phyloP scores from a whole-genome alignment of 2,113 vertebrate genomes.

The Indicator indicator region DNA sequence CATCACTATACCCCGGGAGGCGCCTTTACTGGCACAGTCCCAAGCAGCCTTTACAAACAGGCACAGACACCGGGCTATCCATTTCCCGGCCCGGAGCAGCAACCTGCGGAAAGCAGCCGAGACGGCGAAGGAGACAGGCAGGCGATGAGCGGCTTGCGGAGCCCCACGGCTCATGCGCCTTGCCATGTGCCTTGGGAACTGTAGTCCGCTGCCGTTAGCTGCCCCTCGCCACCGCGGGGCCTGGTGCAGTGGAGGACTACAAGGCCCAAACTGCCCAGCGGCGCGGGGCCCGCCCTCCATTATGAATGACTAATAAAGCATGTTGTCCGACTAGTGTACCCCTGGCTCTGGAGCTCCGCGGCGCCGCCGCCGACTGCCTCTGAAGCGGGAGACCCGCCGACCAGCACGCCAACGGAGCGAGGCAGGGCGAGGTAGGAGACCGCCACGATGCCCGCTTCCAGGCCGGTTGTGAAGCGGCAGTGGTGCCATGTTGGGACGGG shows the following conservation, averaged over 20 bases:
- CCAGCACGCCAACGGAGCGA: background rate
- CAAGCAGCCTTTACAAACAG: background rate
- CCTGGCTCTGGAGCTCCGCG: background rate
- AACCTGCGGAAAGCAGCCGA: background rate
- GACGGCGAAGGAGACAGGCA: rapidly evolving
- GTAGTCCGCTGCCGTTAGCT: background rate
- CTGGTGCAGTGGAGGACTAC: background rate
- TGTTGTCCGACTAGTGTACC: conserved; percentile 11
- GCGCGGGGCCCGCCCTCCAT: background rate
- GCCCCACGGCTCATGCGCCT: background rate
- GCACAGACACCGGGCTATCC: rapidly evolving
- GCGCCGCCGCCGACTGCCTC: background rate
- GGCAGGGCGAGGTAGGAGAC: background rate
- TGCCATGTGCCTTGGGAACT: background rate
- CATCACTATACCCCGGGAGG: rapidly evolving
- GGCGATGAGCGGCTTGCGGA: too few relatives aligned
- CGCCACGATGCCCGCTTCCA: background rate
- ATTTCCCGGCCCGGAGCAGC: rapidly evolving
- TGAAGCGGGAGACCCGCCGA: background rate
- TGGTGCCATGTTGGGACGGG: background rate
- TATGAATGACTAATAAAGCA: conserved; percentile 25
- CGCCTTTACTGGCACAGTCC: too few relatives aligned
- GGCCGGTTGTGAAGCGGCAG: background rate
- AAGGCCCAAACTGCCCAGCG: background rate
- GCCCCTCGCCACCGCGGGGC: too few relatives aligned